Base-by-base conservation (phyloP, 2,888 invertebrate genomes). In the Andrena flavipes region DNA sequence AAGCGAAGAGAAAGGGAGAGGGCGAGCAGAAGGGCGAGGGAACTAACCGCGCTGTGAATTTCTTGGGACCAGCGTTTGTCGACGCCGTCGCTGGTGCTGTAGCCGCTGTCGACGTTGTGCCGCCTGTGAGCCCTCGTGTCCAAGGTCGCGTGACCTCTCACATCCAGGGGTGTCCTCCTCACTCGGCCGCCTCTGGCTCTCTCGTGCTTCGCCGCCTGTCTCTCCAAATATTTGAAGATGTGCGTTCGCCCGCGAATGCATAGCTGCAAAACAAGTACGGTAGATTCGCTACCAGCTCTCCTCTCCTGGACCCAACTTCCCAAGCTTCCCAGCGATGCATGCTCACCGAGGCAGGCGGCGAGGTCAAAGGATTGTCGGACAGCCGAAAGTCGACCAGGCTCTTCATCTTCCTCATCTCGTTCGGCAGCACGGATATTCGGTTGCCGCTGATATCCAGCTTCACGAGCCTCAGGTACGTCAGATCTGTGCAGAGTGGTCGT, bases 231-330 rank as follows among this genome's bases (percentile, higher is more conserved):
- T 94, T 99, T 99, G 95, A 98, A 98, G 91, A 99, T 98, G 94
- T 99, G 99, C 92, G 98, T 97, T 92, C 98, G 96, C 89, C 99
- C 99, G 94, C 98, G 96, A 94, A 97, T 97, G 95, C 98, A 99
- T 89, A 98, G 95, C 98, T 98, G 94, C 42, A 68, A 82, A 49
- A 29, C 69, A 4, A 1, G 6, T 4, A 26, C n/a, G 33, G 6
- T n/a, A 26, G 4, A 42, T 42, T 42, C 16, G 42, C 42, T 42
- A 42, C 16, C 13, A 1, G 42, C 42, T 42, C 42, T 1, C 10
- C 42, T 42, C 42, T 13, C 42, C 1, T 16, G 4, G 1, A 4
- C 0, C 16, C 4, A 5, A 42, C 42, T 5, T 16, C 16, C 4
- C 13, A 35, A 8, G 35, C 20, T n/a, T 30, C 16, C 30, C 6